Evolutionary conservation across 2,797 vertebrate species (phyloP).

Genomic region (Hephaestus fuliginosus): DNA sequence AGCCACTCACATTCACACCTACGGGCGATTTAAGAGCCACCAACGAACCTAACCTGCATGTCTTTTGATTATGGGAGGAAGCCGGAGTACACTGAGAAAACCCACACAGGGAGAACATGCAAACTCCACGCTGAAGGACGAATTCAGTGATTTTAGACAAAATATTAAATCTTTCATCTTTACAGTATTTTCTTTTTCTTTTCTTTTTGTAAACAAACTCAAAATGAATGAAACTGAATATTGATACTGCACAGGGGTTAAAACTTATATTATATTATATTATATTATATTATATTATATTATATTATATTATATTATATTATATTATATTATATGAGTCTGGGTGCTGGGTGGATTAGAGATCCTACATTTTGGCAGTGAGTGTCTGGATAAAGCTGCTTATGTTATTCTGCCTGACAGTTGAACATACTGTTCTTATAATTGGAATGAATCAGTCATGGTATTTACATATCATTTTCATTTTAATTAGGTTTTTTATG

Average conservation of each 20-base stretch:
- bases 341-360: slow-evolving; percentile 12
- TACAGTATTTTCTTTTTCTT: too few species aligned
- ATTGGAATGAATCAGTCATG: slow-evolving; percentile 54
- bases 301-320: background rate
- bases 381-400: slow-evolving; percentile 39
- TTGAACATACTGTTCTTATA: slow-evolving; percentile 36
- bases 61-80: too few species aligned
- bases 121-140: too few species aligned
- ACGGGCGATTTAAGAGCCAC: too few species aligned
- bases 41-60: too few species aligned
- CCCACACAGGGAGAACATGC: too few species aligned
- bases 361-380: slow-evolving; percentile 22
- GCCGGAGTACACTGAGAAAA: too few species aligned
- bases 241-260: background rate
- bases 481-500: slow-evolving; percentile 45
- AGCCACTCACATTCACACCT: too few species aligned
- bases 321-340: background rate
- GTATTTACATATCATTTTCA: slow-evolving; percentile 62
- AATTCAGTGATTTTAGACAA: too few species aligned
- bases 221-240: background rate
- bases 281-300: background rate
- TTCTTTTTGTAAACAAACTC: too few species aligned
- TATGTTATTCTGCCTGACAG: slow-evolving; percentile 38
- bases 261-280: background rate
- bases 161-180: too few species aligned